phyloP scores from a whole-genome alignment of 2,888 invertebrate genomes.

The Meliscaeva auricollis region DNA sequence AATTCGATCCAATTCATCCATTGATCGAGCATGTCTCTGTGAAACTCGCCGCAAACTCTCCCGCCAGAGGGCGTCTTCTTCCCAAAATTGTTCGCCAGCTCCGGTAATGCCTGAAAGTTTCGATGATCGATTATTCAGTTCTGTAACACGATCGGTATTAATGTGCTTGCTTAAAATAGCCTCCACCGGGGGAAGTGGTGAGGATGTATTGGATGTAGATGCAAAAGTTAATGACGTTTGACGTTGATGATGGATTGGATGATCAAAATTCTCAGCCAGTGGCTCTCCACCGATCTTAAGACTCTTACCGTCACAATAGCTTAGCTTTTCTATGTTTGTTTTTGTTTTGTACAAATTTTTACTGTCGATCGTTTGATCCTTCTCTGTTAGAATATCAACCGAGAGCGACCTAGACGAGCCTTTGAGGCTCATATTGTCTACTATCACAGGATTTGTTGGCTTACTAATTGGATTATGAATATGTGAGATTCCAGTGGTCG shows the following conservation, averaged over 20 bases:
- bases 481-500: conserved; percentile 87
- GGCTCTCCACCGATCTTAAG: conserved; percentile 78
- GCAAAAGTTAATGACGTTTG: conserved; percentile 56
- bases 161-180: conserved; percentile 58
- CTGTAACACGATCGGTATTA: conserved; percentile 52
- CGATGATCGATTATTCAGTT: conserved; percentile 71
- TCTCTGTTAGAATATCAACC: conserved; percentile 88
- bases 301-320: conserved; percentile 81
- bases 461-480: conserved; percentile 88
- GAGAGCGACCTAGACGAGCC: conserved; percentile 87
- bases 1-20: conserved; percentile 91
- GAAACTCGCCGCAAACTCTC: conserved; percentile 92
- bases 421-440: conserved; percentile 78
- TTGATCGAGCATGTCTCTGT: conserved; percentile 91
- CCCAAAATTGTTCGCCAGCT: conserved; percentile 90
- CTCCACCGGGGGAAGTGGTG: conserved; percentile 39
- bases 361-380: conserved; percentile 85
- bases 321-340: conserved; percentile 81
- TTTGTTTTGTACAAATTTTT: conserved; percentile 83
- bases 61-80: conserved; percentile 92
- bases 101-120: conserved; percentile 72
- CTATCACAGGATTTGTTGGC: conserved; percentile 68
- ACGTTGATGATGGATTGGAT: conserved; percentile 46
- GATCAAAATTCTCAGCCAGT: conserved; percentile 22
- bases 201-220: conserved; percentile 52